Conservation (phyloP, 2,113 vertebrate genomes). For the Passer domesticus region DNA sequence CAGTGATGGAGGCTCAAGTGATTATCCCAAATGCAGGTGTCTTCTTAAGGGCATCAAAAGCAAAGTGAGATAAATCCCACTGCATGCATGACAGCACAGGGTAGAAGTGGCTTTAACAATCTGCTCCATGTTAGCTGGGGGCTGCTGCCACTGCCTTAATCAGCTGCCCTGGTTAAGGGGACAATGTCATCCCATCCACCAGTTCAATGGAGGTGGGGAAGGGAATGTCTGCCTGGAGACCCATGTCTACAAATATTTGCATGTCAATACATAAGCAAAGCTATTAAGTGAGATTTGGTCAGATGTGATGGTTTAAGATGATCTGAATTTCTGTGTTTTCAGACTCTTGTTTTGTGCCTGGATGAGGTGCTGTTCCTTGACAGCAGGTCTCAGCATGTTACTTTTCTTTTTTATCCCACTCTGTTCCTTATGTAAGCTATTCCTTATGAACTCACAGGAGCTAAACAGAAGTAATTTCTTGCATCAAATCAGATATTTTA, state of each 20-base stretch:
- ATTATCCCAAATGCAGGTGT: background rate
- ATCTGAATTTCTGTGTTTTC: background rate
- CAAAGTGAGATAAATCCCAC: background rate
- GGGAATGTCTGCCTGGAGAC: background rate
- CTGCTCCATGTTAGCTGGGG: fast-evolving
- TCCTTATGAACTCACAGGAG: background rate
- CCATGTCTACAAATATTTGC: background rate
- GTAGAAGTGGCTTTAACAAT: background rate
- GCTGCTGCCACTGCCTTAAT: background rate
- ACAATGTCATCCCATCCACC: background rate
- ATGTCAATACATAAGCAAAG: background rate
- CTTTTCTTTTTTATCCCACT: background rate
- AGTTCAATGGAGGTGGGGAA: background rate
- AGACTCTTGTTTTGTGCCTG: background rate
- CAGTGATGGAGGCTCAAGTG: background rate
- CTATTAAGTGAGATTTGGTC: background rate
- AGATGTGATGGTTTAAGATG: background rate
- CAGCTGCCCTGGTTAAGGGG: background rate
- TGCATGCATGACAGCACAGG: fast-evolving
- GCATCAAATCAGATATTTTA: background rate
- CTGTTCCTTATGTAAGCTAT: background rate
- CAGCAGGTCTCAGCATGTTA: background rate
- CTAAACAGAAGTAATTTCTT: background rate
- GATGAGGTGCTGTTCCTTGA: background rate
- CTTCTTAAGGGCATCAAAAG: background rate